phyloP scores from a whole-genome alignment of 2,113 vertebrate species.

The Callospermophilus lateralis region DNA sequence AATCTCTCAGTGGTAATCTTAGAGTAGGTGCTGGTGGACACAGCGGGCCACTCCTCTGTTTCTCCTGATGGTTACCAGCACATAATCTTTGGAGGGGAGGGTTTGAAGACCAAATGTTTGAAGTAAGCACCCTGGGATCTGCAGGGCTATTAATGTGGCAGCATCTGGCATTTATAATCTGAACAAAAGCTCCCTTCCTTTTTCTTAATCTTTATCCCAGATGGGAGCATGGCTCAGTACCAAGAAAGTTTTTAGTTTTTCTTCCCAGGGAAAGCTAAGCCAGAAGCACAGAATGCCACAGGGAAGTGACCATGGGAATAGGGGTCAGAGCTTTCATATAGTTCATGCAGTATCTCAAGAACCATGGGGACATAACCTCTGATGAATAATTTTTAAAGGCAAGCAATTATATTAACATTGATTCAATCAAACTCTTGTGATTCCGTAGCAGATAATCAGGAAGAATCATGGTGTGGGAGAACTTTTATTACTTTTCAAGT shows the following conservation, averaged over 20 bases:
- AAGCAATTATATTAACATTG: background rate
- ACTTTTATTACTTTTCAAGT: background rate
- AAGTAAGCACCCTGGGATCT: conserved; percentile 53
- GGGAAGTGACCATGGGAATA: conserved; percentile 54
- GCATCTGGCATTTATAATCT: conserved; percentile 75
- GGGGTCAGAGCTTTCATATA: background rate
- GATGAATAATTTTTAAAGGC: background rate
- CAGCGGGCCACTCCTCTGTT: background rate
- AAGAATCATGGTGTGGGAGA: background rate
- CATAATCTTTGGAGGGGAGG: conserved; percentile 32
- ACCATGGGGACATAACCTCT: background rate
- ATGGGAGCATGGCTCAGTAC: conserved; percentile 60
- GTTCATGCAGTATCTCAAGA: background rate
- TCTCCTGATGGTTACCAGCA: conserved; percentile 4
- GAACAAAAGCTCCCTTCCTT: conserved; percentile 65
- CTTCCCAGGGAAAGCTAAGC: conserved; percentile 58
- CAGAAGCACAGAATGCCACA: conserved; percentile 25
- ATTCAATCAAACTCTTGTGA: background rate
- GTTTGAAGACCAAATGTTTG: conserved; percentile 55
- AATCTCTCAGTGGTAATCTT: background rate
- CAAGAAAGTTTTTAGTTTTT: conserved; percentile 75
- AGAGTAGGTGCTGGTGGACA: background rate
- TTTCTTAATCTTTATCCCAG: conserved; percentile 75
- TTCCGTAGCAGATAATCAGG: background rate
- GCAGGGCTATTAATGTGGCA: conserved; percentile 39